These are phyloP conservation scores for Chorisops tibialis DNA, from an alignment of 2,888 invertebrate species.

Conservation along the genomic window DNA sequence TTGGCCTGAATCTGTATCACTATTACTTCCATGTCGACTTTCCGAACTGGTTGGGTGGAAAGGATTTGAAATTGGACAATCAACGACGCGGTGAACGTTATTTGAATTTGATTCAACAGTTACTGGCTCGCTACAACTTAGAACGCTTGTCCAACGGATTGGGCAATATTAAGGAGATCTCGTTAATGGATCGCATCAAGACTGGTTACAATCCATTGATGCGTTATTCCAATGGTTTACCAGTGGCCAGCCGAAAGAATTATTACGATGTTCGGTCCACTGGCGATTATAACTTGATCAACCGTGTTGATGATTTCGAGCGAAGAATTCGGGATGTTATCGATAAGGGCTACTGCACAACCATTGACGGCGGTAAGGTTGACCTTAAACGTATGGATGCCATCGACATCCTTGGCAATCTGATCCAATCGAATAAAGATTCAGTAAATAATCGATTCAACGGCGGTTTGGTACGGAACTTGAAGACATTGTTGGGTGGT, in stretches of 20 bases:
- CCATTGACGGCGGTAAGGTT: slow-evolving; percentile 39
- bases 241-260: slow-evolving; percentile 62
- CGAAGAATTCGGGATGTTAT: slow-evolving; percentile 54
- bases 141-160: slow-evolving; percentile 70
- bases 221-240: slow-evolving; percentile 62
- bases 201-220: slow-evolving; percentile 64
- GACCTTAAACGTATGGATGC: slow-evolving; percentile 49
- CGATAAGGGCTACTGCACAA: slow-evolving; percentile 52
- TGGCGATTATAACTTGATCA: slow-evolving; percentile 43
- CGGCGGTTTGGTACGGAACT: background rate
- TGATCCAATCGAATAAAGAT: slow-evolving; percentile 54
- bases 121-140: slow-evolving; percentile 70
- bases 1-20: slow-evolving; percentile 60
- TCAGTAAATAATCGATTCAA: slow-evolving; percentile 17
- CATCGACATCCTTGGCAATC: slow-evolving; percentile 54
- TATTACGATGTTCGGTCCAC: slow-evolving; percentile 55
- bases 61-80: slow-evolving; percentile 55
- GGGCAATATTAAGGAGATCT: slow-evolving; percentile 62
- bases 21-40: slow-evolving; percentile 57
- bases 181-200: slow-evolving; percentile 55
- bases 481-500: slow-evolving; percentile 8
- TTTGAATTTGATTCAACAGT: slow-evolving; percentile 65
- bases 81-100: slow-evolving; percentile 64
- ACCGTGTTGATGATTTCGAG: slow-evolving; percentile 51
- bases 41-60: slow-evolving; percentile 63